Base-by-base conservation (phyloP, 1,140 invertebrate genomes). In the Cyrtorhinus lividipennis region DNA sequence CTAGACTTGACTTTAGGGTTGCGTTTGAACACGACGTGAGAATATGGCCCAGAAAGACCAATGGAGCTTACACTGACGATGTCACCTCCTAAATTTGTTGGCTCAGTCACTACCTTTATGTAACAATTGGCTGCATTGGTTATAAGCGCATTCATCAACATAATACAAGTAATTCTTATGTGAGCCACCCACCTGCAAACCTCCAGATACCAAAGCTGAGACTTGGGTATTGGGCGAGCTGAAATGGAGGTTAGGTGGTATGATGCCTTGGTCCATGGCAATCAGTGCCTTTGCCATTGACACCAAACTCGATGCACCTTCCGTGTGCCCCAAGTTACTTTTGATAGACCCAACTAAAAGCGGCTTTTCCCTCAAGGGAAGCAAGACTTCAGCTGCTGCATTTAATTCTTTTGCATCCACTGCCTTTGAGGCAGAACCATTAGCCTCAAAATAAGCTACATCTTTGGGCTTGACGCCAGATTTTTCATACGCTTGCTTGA, bases 301-400 rank as follows among this genome's bases (percentile, higher is more conserved):
- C 64, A 78, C 77, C 0, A 86, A 66, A 38, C 78, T 77, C 69
- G 85, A 83, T 1, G 81, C 80, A 24, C 85, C 79, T 72, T 88
- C 85, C 22, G 84, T 77, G 68, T 90, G 86, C 0, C 88, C 88
- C 73, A 87, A 79, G 71, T 88, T 90, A 12, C 83, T 82, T 70
- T 89, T 89, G 1, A 87, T 78, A 1, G 85, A 85, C 2, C 87
- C 87, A 65, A 90, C 80, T 2, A 83, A 70, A 2, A 90, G 74
- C n/a, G 86, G 83, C 8, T 69, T 61, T 18, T 66, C 68, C 65
- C 68, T 61, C 5, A 65, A 56, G 23, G 30, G 58, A 45, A 64
- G 66, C 57, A 69, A 66, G 1, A 70, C 62, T 26, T 69, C 61
- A n/a, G 60, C 57, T 0, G 67, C 12, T 46, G 63, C 44, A 24